Base-by-base conservation (phyloP, 1,140 invertebrate species). In the Bilobella aurantiaca region DNA sequence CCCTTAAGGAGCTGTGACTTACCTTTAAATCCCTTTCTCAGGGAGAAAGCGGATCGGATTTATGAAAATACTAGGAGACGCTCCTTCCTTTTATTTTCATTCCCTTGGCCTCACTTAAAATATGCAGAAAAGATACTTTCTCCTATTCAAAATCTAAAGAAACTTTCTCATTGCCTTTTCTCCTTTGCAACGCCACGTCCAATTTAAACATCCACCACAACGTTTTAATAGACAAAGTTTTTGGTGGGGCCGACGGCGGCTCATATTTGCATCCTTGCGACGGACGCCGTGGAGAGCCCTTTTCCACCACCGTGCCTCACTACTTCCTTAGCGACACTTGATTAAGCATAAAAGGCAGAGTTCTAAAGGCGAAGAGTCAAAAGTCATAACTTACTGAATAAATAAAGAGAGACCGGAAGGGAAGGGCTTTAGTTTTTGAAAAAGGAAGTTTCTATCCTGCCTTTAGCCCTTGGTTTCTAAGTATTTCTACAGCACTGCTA, bases 191-290 rank as follows among this genome's bases (percentile, higher is more conserved):
- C n/a, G n/a, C n/a, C n/a, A n/a, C n/a, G n/a, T n/a, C n/a, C n/a
- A n/a, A n/a, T n/a, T n/a, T 12, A 53, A 53, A 5, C 23, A 16
- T 14, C 8, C 23, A 18, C 32, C 31, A 8, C 23, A 3, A 64
- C 64, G 64, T 64, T 69, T 69, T 69, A 69, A 69, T 69, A 69
- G 68, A 67, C 64, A 69, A 69, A 69, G 64, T 69, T 63, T 25
- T 42, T 62, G 2, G n/a, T n/a, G n/a, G n/a, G n/a, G n/a, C n/a
- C n/a, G n/a, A n/a, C n/a, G n/a, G n/a, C n/a, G n/a, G n/a, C n/a
- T n/a, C n/a, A n/a, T n/a, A n/a, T n/a, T n/a, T n/a, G n/a, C n/a
- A n/a, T n/a, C n/a, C n/a, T n/a, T n/a, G n/a, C n/a, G n/a, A n/a
- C n/a, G n/a, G n/a, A n/a, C n/a, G n/a, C 12, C 5, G 31, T 16